Percentiles rank a stretch among this genome's conserved stretches.
These are phyloP conservation scores for Dolomedes plantarius DNA, from an alignment of 2,888 invertebrate genomes.

Conservation along the genomic window DNA sequence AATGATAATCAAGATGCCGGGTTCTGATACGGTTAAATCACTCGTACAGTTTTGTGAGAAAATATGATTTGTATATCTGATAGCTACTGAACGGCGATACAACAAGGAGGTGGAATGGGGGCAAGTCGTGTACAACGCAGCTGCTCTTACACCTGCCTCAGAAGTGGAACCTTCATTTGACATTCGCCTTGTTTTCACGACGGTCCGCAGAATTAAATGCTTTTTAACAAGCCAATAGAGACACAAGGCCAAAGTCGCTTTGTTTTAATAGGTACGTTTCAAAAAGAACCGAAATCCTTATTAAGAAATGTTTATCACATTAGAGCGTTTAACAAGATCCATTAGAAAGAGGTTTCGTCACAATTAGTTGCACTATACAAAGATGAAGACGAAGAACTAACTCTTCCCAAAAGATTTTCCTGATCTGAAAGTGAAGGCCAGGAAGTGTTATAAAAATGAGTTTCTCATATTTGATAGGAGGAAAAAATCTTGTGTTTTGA, in stretches of 20 bases:
- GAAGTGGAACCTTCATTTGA: slow-evolving; percentile 56
- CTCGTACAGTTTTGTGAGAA: not conserved
- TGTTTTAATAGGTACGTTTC: slow-evolving; percentile 15
- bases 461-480: too few species aligned
- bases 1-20: too few species aligned
- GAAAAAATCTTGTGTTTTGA: too few species aligned
- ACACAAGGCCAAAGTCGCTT: slow-evolving; percentile 49
- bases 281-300: not conserved
- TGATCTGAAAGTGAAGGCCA: not conserved
- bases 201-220: slow-evolving; percentile 34
- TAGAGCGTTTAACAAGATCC: not conserved
- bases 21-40: not conserved
- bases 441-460: not conserved
- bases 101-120: slow-evolving; percentile 56
- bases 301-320: slow-evolving; percentile 3
- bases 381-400: not conserved
- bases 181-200: slow-evolving; percentile 47
- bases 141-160: slow-evolving; percentile 57
- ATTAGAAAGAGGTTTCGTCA: slow-evolving; percentile 18
- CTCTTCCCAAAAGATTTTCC: not conserved
- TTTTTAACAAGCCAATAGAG: slow-evolving; percentile 25
- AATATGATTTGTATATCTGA: not conserved
- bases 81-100: slow-evolving; percentile 4
- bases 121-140: slow-evolving; percentile 62
- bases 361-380: not conserved